Evolutionary conservation across 2,797 vertebrate genomes (phyloP).

Genomic region (Pseudochaenichthys georgianus): DNA sequence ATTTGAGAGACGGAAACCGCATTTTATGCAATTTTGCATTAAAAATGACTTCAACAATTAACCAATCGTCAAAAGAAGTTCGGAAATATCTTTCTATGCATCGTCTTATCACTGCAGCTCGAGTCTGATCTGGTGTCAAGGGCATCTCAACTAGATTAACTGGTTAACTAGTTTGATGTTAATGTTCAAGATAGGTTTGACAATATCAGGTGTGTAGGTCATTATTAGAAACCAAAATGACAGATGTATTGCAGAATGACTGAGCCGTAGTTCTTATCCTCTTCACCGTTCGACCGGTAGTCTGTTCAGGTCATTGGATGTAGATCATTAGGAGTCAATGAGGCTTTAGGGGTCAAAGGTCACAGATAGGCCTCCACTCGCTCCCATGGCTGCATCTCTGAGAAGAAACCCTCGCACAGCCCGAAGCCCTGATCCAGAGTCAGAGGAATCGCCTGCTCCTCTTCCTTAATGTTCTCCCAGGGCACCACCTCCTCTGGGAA

Average conservation of each 20-base stretch:
- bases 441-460: conserved; percentile 80
- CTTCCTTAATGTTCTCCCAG: conserved; percentile 89
- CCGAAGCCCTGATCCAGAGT: conserved; percentile 85
- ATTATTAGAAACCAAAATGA: conserved; percentile 26
- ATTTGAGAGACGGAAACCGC: too few species aligned
- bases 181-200: conserved; percentile 19
- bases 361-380: conserved; percentile 83
- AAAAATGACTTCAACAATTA: too few species aligned
- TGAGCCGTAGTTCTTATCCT: conserved; percentile 10
- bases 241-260: conserved; percentile 10
- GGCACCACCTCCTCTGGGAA: conserved; percentile 81
- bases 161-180: conserved; percentile 4
- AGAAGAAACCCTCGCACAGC: conserved; percentile 87
- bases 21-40: too few species aligned
- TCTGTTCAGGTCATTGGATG: conserved; percentile 11
- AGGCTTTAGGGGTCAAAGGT: conserved; percentile 53
- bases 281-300: conserved; percentile 1
- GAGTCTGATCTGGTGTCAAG: not conserved
- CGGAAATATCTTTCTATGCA: too few species aligned
- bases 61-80: too few species aligned
- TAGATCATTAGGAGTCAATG: conserved; percentile 27
- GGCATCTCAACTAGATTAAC: not conserved
- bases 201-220: conserved; percentile 7
- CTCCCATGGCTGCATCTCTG: conserved; percentile 88
- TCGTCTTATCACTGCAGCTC: too few species aligned